Evolutionary conservation across 2,888 invertebrate genomes (phyloP).

Genomic region (Xanthorhoe spadicearia): DNA sequence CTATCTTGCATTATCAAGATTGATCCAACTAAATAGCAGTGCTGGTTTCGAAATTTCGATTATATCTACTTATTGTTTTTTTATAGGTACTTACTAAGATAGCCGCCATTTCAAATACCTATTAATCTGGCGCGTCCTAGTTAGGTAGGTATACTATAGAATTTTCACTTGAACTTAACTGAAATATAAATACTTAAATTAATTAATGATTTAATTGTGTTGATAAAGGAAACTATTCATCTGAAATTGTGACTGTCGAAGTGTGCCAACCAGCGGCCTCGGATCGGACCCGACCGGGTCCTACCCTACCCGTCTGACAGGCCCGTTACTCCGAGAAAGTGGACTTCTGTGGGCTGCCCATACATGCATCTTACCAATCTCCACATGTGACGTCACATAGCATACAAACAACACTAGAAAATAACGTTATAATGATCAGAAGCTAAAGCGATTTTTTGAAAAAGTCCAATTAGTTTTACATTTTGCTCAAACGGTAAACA

Average conservation of each 20-base stretch:
- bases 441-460: constrained; percentile 30
- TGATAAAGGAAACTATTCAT: constrained; percentile 1
- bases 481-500: constrained; percentile 59
- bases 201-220: too few relatives aligned
- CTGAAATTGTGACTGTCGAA: constrained; percentile 37
- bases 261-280: constrained; percentile 50
- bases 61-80: too few relatives aligned
- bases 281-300: constrained; percentile 44
- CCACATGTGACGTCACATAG: constrained; percentile 27
- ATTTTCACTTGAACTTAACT: too few relatives aligned
- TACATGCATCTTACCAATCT: constrained; percentile 44
- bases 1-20: background rate
- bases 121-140: too few relatives aligned
- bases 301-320: constrained; percentile 50
- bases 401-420: constrained; percentile 10
- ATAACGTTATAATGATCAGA: background rate
- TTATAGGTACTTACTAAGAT: too few relatives aligned
- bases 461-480: constrained; percentile 55
- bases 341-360: constrained; percentile 40
- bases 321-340: constrained; percentile 65
- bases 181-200: too few relatives aligned
- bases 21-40: too few relatives aligned
- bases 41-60: background rate
- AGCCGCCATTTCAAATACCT: too few relatives aligned
- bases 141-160: too few relatives aligned